phyloP scores from a whole-genome alignment of 2,797 vertebrate genomes.

The Molossus molossus region DNA sequence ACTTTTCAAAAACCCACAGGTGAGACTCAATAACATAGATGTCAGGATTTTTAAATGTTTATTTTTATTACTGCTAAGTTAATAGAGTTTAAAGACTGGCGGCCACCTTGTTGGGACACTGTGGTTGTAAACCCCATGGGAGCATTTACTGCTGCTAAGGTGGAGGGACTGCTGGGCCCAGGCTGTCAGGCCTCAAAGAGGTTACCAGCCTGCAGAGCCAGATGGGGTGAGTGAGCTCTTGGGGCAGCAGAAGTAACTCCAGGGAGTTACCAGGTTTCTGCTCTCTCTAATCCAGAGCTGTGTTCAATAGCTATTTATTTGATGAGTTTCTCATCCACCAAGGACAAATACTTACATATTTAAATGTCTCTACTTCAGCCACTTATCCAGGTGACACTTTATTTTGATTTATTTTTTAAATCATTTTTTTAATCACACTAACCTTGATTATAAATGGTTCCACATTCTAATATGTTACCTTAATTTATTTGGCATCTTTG shows the following conservation, averaged over 20 bases:
- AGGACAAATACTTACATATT: slow-evolving; percentile 7
- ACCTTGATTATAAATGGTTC: slow-evolving; percentile 47
- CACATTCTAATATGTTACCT: slow-evolving; percentile 46
- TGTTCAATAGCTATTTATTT: slow-evolving; percentile 3
- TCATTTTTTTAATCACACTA: slow-evolving; percentile 6
- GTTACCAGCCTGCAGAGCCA: not conserved
- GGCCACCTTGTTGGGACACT: not conserved
- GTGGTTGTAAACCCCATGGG: not conserved
- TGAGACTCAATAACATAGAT: slow-evolving; percentile 84
- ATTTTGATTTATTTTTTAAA: slow-evolving; percentile 48
- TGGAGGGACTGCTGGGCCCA: not conserved
- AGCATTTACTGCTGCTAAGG: not conserved
- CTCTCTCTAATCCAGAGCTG: slow-evolving; percentile 1
- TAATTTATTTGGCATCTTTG: slow-evolving; percentile 64
- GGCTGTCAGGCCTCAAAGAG: not conserved
- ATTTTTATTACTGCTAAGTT: slow-evolving; percentile 15
- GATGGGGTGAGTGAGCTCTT: not conserved
- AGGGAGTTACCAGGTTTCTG: slow-evolving; percentile 12
- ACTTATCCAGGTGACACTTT: slow-evolving; percentile 15
- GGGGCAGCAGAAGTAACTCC: not conserved
- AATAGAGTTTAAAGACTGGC: slow-evolving; percentile 49
- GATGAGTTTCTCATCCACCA: slow-evolving; percentile 48
- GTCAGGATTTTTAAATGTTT: slow-evolving; percentile 3
- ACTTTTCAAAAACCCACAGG: slow-evolving; percentile 99
- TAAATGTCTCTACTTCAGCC: slow-evolving; percentile 27